Evolutionary conservation across 2,888 invertebrate species (phyloP).

Genomic region (Linnaemya tessellans): DNA sequence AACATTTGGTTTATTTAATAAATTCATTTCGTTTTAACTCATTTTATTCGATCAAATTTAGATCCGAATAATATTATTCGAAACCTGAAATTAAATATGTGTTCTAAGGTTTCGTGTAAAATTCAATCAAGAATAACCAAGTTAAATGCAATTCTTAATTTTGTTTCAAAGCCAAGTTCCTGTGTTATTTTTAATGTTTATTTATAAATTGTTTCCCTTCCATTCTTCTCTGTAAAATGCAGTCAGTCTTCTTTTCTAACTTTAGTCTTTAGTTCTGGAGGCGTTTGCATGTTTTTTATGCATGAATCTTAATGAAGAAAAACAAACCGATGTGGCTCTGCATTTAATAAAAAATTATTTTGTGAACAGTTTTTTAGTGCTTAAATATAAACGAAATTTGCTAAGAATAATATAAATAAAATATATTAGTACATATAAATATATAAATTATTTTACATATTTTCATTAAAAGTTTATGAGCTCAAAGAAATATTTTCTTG

Average conservation of each 20-base stretch:
- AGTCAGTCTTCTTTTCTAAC: not conserved
- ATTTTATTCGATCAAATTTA: too few species aligned
- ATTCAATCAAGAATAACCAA: too few species aligned
- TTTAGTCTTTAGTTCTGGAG: not conserved
- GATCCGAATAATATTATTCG: too few species aligned
- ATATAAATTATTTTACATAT: too few species aligned
- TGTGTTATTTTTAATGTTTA: slow-evolving; percentile 30
- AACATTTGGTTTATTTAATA: too few species aligned
- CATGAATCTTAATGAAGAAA: slow-evolving; percentile 40
- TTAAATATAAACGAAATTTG: slow-evolving; percentile 15
- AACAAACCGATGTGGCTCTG: slow-evolving; percentile 7
- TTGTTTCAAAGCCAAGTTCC: slow-evolving; percentile 3
- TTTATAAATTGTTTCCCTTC: slow-evolving; percentile 23
- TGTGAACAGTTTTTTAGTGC: slow-evolving; percentile 16
- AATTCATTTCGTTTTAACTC: too few species aligned
- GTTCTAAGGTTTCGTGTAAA: too few species aligned
- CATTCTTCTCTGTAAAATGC: not conserved
- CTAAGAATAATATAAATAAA: not conserved
- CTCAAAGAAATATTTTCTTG: not conserved
- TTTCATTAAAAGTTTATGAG: too few species aligned
- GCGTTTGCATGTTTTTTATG: not conserved
- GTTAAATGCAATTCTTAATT: slow-evolving; percentile 17
- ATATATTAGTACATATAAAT: not conserved
- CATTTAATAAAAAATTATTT: slow-evolving; percentile 38
- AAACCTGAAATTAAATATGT: too few species aligned